phyloP scores from a whole-genome alignment of 2,797 vertebrate genomes.

The Oophaga sylvatica region DNA sequence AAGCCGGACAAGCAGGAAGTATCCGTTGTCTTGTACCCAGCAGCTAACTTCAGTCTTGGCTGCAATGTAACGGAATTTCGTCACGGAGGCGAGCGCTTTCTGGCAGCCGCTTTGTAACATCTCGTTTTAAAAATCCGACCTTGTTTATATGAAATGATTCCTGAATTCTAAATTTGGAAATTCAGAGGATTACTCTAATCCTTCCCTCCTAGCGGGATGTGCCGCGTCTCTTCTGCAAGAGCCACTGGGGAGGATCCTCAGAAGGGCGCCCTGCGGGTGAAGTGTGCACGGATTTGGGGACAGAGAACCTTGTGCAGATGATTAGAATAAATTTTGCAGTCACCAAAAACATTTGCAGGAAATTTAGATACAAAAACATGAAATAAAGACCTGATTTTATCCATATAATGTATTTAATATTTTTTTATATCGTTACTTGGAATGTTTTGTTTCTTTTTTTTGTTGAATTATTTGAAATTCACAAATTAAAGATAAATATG shows the following conservation, averaged over 20 bases:
- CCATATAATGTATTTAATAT: too few species aligned
- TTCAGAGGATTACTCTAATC: conserved; percentile 73
- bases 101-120: conserved; percentile 77
- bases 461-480: too few species aligned
- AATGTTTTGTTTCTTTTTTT: too few species aligned
- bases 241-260: conserved; percentile 38
- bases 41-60: conserved; percentile 72
- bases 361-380: too few species aligned
- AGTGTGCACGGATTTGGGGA: neutral
- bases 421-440: too few species aligned
- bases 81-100: conserved; percentile 75
- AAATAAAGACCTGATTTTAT: too few species aligned
- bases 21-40: conserved; percentile 74
- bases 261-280: neutral
- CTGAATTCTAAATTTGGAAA: conserved; percentile 85
- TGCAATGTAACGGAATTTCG: conserved; percentile 79
- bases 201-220: conserved; percentile 63
- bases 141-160: conserved; percentile 85
- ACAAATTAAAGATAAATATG: too few species aligned
- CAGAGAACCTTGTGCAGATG: neutral
- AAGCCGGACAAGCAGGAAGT: conserved; percentile 80
- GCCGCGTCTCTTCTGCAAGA: conserved; percentile 64
- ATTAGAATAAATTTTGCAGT: neutral
- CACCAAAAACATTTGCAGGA: too few species aligned
- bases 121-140: conserved; percentile 73